Conservation (phyloP, 2,888 invertebrate species). For the Cotesia congregata region DNA sequence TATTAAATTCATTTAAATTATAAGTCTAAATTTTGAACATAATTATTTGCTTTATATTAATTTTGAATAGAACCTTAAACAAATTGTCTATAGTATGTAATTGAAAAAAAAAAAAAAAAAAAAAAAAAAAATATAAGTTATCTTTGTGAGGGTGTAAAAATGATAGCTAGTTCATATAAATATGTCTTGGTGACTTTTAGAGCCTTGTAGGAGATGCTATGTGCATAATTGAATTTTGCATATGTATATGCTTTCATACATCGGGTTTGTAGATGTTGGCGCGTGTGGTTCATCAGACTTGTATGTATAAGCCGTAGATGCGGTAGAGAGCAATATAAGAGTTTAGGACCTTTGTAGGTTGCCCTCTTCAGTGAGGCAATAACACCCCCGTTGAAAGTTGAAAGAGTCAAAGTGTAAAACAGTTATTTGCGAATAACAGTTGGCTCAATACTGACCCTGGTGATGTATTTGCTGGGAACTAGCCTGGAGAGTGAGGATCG, state of each 20-base stretch:
- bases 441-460: conserved; percentile 33
- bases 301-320: neutral
- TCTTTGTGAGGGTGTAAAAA: neutral
- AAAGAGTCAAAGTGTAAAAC: conserved; percentile 59
- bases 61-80: too few species aligned
- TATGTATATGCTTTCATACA: neutral
- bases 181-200: conserved; percentile 33
- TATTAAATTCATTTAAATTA: too few species aligned
- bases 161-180: conserved; percentile 11
- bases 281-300: neutral
- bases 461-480: conserved; percentile 36
- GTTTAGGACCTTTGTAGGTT: conserved; percentile 10
- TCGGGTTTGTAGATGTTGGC: neutral
- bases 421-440: conserved; percentile 55
- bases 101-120: neutral
- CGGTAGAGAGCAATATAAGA: conserved; percentile 25
- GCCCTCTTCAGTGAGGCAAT: conserved; percentile 14
- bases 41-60: too few species aligned
- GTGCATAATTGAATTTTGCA: conserved; percentile 34
- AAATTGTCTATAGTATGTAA: neutral
- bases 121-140: neutral
- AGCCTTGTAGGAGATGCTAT: conserved; percentile 17
- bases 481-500: conserved; percentile 3
- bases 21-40: too few species aligned
- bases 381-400: conserved; percentile 29